Evolutionary conservation across 2,888 invertebrate species (phyloP), one percentile per base, ranked within the genome.

Genomic region (Hipparchia sbordonii): DNA sequence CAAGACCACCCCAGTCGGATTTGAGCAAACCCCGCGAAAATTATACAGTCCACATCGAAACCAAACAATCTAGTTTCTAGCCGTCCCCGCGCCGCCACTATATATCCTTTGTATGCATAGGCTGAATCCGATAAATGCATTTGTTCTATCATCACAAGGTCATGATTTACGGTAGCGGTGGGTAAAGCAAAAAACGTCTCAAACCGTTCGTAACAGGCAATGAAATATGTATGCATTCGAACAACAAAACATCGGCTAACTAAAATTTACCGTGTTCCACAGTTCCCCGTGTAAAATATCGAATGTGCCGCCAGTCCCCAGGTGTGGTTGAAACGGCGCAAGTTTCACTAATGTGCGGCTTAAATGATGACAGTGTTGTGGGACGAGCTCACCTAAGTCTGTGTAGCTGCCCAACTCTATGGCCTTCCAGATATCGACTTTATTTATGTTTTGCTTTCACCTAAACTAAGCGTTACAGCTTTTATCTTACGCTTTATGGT

Each of bases 281-380:
- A 86, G 86, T 87, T 86, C 82, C 80, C 82, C 82, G 82, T 85
- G 85, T 89, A 89, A 89, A 89, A 89, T 90, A 91, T 89, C 85
- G 87, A 87, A 85, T 89, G 85, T 86, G 73, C 73, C 73, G 81
- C 83, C 82, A 79, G 82, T 84, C 80, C 90, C 85, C 92, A 92
- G 92, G 92, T 92, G 92, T 84, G 85, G 85, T 84, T 84, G 85
- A 87, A 90, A 90, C 90, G 88, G 89, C 87, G 86, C 89, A 92
- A 93, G 90, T 91, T 93, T 89, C 85, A 81, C 89, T 91, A 92
- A 92, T 93, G 90, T 92, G 88, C 86, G 90, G 91, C 91, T 90
- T 93, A 92, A 92, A 92, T 88, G 88, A 90, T 91, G 92, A 91
- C 90, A 90, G 83, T 88, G 88, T 87, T 87, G 89, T 80, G 85